A percentile compares a stretch with the other conserved stretches of the same genome.
Conservation (phyloP, 2,113 vertebrate species). For the Strix uralensis region DNA sequence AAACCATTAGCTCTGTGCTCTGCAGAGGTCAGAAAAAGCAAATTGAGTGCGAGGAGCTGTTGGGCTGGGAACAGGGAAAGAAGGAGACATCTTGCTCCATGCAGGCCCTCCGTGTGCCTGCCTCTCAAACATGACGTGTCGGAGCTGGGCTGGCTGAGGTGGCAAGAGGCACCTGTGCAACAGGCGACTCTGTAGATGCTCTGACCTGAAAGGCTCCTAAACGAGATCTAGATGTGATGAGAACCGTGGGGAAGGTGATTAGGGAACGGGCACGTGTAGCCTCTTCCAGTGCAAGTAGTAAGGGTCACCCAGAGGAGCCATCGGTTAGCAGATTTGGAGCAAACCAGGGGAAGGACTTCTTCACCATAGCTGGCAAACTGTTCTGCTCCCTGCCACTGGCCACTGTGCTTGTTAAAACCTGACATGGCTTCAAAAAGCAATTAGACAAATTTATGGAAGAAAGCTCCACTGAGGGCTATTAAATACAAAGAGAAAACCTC, state of each 20-base stretch:
- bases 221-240: not conserved
- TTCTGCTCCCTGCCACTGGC: not conserved
- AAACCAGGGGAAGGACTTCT: not conserved
- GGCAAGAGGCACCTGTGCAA: not conserved
- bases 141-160: not conserved
- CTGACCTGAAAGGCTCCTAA: not conserved
- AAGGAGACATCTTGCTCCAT: not conserved
- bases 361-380: not conserved
- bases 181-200: not conserved
- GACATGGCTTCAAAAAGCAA: not conserved
- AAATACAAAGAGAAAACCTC: not conserved
- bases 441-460: not conserved
- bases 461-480: not conserved
- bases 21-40: not conserved
- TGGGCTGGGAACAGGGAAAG: not conserved
- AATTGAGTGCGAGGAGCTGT: not conserved
- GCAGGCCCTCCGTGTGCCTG: not conserved
- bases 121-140: rapidly evolving
- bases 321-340: not conserved
- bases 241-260: not conserved
- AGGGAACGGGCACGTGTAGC: not conserved
- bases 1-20: not conserved
- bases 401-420: not conserved
- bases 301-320: not conserved
- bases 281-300: not conserved